Conservation (phyloP, 2,797 vertebrate species). For the Microhierax caerulescens region DNA sequence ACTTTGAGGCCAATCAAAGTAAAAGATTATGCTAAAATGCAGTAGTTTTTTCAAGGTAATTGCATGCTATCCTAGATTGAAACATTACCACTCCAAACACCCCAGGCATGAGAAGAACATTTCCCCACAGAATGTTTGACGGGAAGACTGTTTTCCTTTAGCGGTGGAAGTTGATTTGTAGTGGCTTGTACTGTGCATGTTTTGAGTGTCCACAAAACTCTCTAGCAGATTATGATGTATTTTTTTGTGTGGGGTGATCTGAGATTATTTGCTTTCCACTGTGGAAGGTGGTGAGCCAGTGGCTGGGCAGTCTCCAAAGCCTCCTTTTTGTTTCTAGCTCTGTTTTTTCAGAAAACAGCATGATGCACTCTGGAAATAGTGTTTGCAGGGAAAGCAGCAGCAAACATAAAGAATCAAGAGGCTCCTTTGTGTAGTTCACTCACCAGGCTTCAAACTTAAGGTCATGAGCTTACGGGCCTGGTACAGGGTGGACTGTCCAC, state of each 20-base stretch:
- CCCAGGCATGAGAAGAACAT: not conserved
- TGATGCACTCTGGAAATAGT: not conserved
- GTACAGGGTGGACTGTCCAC: not conserved
- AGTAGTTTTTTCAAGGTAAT: not conserved
- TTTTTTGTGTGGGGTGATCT: not conserved
- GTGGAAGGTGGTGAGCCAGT: not conserved
- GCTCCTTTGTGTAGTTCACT: not conserved
- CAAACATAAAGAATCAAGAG: not conserved
- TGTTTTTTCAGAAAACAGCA: not conserved
- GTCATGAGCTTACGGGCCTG: not conserved
- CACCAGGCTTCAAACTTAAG: not conserved
- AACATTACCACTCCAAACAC: not conserved
- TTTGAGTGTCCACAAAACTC: slow-evolving; percentile 28
- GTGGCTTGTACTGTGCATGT: slow-evolving; percentile 30
- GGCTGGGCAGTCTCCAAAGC: not conserved
- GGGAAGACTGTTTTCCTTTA: slow-evolving; percentile 40
- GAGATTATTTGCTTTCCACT: slow-evolving; percentile 30
- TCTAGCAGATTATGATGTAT: not conserved
- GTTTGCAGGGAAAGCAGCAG: not conserved
- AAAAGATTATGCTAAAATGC: not conserved
- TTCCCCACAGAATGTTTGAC: not conserved
- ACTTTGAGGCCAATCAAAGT: not conserved
- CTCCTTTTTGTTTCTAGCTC: not conserved
- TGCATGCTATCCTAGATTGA: not conserved
- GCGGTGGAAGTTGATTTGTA: slow-evolving; percentile 36